Percentiles rank a stretch among this genome's conserved stretches.
phyloP scores from a whole-genome alignment of 2,113 vertebrate genomes.

The Nannobrachium achirus region DNA sequence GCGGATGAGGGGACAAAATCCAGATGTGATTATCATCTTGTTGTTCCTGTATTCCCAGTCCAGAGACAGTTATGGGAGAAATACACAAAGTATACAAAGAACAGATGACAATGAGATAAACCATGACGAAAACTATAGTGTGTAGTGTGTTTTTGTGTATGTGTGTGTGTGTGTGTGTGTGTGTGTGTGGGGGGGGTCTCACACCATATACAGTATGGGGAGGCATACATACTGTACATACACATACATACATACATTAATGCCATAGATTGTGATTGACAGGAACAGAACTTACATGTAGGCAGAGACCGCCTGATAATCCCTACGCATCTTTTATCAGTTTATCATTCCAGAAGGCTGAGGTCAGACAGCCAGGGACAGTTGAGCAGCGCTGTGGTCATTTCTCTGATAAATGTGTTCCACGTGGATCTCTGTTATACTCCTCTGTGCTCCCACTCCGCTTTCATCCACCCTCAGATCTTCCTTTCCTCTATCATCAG shows the following conservation, averaged over 20 bases:
- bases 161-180: background rate
- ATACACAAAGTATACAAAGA: too few species aligned
- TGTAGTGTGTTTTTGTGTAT: too few species aligned
- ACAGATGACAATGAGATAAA: too few species aligned
- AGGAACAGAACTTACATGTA: background rate
- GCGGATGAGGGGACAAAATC: too few species aligned
- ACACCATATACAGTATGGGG: background rate
- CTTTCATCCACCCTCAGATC: background rate
- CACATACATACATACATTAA: background rate
- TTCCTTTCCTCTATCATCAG: conserved; percentile 20
- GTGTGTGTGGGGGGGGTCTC: background rate
- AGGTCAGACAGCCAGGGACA: too few species aligned
- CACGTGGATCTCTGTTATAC: background rate
- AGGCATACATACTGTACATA: background rate
- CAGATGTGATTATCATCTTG: too few species aligned
- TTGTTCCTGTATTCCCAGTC: too few species aligned
- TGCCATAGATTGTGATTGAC: background rate
- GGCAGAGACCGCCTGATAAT: background rate
- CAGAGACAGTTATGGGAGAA: too few species aligned
- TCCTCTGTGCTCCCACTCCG: background rate
- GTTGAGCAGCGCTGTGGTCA: background rate
- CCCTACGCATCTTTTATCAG: background rate
- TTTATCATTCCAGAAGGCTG: background rate
- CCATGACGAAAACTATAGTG: too few species aligned
- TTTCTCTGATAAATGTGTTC: background rate